A percentile compares a stretch with the other conserved stretches of the same genome.
Evolutionary conservation across 2,797 vertebrate species (phyloP).

Genomic region (Pangasius djambal): DNA sequence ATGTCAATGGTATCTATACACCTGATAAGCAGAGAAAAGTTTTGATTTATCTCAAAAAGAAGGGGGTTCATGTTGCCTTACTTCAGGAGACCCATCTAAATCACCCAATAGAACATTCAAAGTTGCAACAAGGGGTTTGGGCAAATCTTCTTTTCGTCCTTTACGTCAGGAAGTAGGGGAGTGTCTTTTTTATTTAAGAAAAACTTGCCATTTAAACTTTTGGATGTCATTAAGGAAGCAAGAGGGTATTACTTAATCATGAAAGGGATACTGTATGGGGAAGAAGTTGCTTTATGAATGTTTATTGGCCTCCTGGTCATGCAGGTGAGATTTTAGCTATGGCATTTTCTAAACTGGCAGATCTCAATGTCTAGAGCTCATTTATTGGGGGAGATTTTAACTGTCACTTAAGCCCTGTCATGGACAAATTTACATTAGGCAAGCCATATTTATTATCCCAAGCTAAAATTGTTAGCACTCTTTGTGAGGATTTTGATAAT

Average conservation of each 20-base stretch:
- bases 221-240: background rate
- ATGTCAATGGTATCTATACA: background rate
- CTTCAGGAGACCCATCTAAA: background rate
- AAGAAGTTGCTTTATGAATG: background rate
- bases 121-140: background rate
- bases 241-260: background rate
- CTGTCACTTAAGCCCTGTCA: background rate
- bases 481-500: constrained; percentile 35
- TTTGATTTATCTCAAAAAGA: background rate
- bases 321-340: background rate
- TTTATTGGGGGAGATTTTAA: background rate
- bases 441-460: background rate
- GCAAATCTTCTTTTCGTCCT: background rate
- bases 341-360: background rate
- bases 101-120: background rate
- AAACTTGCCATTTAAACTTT: background rate
- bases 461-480: background rate
- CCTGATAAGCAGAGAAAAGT: background rate
- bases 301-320: background rate
- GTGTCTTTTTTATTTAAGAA: background rate
- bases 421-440: background rate
- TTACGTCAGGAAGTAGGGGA: background rate
- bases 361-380: background rate
- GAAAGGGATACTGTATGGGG: background rate
- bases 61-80: no score